phyloP scores from a whole-genome alignment of 2,888 invertebrate genomes.

The Brachylomia viminalis region DNA sequence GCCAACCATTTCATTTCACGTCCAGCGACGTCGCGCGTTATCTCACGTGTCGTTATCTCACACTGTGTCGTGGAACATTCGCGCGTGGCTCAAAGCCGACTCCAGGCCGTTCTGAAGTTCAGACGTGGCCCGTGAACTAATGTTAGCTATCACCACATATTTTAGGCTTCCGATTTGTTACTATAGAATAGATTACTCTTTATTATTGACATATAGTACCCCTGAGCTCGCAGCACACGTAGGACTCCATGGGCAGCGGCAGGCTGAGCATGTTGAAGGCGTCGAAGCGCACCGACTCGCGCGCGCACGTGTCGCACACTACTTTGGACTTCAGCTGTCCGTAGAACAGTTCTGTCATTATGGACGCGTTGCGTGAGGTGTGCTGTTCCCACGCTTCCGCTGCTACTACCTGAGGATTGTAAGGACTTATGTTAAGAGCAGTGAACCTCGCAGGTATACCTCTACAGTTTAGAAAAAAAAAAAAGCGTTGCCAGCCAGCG shows the following conservation, averaged over 20 bases:
- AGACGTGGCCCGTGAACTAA: not conserved
- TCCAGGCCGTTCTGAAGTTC: not conserved
- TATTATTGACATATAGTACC: constrained; percentile 83
- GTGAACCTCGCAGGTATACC: not conserved
- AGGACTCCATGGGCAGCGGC: constrained; percentile 97
- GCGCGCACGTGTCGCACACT: constrained; percentile 95
- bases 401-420: constrained; percentile 87
- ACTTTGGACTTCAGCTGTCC: constrained; percentile 97
- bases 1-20: not conserved
- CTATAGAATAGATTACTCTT: too few species aligned
- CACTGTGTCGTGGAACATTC: not conserved
- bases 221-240: constrained; percentile 93
- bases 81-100: not conserved
- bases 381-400: constrained; percentile 96
- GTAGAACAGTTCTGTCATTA: constrained; percentile 97
- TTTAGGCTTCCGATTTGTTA: not conserved
- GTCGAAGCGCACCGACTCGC: constrained; percentile 97
- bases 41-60: not conserved
- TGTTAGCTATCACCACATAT: not conserved
- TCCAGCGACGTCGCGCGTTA: not conserved
- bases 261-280: constrained; percentile 97
- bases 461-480: too few species aligned
- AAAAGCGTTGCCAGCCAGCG: too few species aligned
- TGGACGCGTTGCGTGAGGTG: constrained; percentile 95
- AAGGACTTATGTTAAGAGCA: not conserved